These are phyloP conservation scores for Habrosyne pyritoides DNA, from an alignment of 2,888 invertebrate species.

Conservation along the genomic window DNA sequence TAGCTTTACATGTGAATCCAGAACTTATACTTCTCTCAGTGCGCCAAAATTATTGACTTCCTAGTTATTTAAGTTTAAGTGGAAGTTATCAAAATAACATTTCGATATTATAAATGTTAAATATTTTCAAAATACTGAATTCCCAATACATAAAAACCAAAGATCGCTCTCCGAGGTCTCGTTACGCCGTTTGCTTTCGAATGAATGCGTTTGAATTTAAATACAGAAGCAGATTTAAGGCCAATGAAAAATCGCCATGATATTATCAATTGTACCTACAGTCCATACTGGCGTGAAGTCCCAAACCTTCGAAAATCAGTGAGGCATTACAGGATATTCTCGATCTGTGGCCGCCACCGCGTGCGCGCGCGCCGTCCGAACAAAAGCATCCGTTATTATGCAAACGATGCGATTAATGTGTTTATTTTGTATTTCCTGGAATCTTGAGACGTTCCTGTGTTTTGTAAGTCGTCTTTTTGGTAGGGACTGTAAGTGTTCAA, in stretches of 20 bases:
- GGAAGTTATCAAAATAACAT: too few relatives aligned
- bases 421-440: neutral
- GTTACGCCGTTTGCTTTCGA: too few relatives aligned
- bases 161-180: too few relatives aligned
- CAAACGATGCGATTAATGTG: neutral
- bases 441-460: neutral
- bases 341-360: neutral
- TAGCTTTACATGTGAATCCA: too few relatives aligned
- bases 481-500: neutral
- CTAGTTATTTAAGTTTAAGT: too few relatives aligned
- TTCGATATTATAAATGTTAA: too few relatives aligned
- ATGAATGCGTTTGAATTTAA: too few relatives aligned
- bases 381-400: slow-evolving; percentile 1
- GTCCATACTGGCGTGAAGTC: neutral
- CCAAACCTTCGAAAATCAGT: neutral
- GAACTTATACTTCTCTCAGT: too few relatives aligned
- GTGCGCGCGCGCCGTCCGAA: neutral
- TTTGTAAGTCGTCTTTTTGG: neutral
- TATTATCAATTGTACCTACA: neutral
- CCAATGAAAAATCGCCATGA: neutral
- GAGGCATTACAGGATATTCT: neutral
- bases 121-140: too few relatives aligned
- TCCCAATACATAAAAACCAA: too few relatives aligned
- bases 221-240: too few relatives aligned
- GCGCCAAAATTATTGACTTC: too few relatives aligned